Percentiles rank a stretch among this genome's conserved stretches.
These are phyloP conservation scores for Allophyes oxyacanthae DNA, from an alignment of 2,888 invertebrate genomes.

Conservation along the genomic window DNA sequence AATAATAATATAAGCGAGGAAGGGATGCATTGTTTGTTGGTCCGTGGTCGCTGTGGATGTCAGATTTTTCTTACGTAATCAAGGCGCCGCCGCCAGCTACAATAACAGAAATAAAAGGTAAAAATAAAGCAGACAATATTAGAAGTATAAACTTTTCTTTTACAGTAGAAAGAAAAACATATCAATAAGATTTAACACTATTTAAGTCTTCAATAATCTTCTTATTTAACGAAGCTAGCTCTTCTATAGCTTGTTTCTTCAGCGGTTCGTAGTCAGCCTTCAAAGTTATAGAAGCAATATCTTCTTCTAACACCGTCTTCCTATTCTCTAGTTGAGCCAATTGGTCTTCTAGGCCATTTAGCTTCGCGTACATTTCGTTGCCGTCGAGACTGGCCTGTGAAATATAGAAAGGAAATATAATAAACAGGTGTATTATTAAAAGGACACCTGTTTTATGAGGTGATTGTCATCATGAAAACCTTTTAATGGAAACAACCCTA, in stretches of 20 bases:
- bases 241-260: constrained; percentile 89
- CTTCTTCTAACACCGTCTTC: constrained; percentile 91
- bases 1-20: too few relatives aligned
- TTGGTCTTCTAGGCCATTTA: constrained; percentile 92
- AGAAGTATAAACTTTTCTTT: too few relatives aligned
- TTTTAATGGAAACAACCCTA: too few relatives aligned
- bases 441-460: too few relatives aligned
- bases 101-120: too few relatives aligned
- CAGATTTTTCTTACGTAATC: too few relatives aligned
- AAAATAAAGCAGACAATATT: too few relatives aligned
- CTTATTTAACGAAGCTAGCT: constrained; percentile 88
- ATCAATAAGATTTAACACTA: constrained; percentile 75
- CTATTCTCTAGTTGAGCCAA: constrained; percentile 91
- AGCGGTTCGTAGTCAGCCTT: constrained; percentile 92
- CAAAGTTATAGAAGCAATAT: constrained; percentile 91
- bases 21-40: too few relatives aligned
- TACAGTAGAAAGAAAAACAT: neutral
- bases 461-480: too few relatives aligned
- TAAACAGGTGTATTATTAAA: too few relatives aligned
- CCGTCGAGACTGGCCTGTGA: constrained; percentile 90
- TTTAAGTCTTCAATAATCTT: constrained; percentile 85
- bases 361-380: constrained; percentile 92
- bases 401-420: neutral
- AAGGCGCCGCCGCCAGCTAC: too few relatives aligned
- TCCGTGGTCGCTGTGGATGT: too few relatives aligned